phyloP scores from a whole-genome alignment of 2,888 invertebrate species.

The Rotaria socialis region DNA sequence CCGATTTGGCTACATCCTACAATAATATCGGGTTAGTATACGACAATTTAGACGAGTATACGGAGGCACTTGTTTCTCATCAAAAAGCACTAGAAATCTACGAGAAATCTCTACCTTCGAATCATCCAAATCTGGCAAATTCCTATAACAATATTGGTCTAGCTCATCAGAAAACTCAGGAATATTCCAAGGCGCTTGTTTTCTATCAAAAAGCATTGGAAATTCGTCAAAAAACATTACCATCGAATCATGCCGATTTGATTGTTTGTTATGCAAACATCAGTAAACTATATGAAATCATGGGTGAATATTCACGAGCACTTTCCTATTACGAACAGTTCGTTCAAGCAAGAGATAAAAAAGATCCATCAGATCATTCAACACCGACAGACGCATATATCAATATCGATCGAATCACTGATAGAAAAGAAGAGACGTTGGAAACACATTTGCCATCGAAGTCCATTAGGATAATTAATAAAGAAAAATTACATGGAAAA shows the following conservation, averaged over 20 bases:
- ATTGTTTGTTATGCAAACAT: not conserved
- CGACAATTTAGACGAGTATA: not conserved
- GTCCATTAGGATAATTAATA: too few relatives aligned
- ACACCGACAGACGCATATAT: not conserved
- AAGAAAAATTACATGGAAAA: not conserved
- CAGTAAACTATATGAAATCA: not conserved
- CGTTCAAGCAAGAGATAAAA: not conserved
- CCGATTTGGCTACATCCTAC: not conserved
- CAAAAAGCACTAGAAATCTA: not conserved
- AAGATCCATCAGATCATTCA: not conserved
- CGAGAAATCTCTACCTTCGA: not conserved
- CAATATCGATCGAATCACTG: not conserved
- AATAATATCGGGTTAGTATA: not conserved
- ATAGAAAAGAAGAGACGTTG: not conserved
- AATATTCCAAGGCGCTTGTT: not conserved
- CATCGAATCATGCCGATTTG: not conserved
- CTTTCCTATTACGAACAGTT: not conserved
- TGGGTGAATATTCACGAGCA: not conserved
- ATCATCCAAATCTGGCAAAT: not conserved
- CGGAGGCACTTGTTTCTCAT: not conserved
- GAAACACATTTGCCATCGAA: not conserved
- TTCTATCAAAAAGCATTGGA: not conserved
- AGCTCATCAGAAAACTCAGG: not conserved
- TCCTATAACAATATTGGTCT: not conserved
- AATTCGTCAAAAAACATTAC: not conserved